Percentiles rank a stretch among this genome's conserved stretches.
Conservation (phyloP, 2,888 invertebrate species). For the Lissocephala sabroskyi region DNA sequence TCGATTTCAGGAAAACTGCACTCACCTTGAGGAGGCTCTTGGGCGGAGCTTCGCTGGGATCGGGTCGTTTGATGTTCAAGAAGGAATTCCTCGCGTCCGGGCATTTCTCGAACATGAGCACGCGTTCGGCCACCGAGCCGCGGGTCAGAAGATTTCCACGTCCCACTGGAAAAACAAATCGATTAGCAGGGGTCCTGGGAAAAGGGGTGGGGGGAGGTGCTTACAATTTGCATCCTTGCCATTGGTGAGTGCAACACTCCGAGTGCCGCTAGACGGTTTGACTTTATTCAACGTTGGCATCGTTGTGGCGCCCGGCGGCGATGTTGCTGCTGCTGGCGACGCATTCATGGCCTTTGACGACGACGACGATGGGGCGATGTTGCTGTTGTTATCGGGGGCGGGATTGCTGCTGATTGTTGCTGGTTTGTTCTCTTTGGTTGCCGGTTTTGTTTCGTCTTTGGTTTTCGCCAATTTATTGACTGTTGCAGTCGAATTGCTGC, state of each 20-base stretch:
- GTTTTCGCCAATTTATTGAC: constrained; percentile 28
- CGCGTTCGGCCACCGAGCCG: constrained; percentile 92
- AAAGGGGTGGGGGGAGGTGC: constrained; percentile 6
- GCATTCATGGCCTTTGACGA: constrained; percentile 26
- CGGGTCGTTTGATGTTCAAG: constrained; percentile 74
- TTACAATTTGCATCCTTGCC: constrained; percentile 69
- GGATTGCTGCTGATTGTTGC: constrained; percentile 17
- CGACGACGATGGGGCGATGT: constrained; percentile 4
- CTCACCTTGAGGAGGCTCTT: constrained; percentile 65
- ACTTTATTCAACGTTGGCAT: constrained; percentile 72
- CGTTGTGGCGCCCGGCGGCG: constrained; percentile 44
- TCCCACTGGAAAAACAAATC: constrained; percentile 71
- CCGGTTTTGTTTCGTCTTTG: constrained; percentile 48
- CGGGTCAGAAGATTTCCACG: constrained; percentile 89
- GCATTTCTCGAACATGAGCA: constrained; percentile 91
- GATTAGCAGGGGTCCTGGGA: neutral
- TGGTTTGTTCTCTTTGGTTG: constrained; percentile 33
- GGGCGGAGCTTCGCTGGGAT: constrained; percentile 55
- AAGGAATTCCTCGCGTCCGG: constrained; percentile 79
- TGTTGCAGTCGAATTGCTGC: constrained; percentile 18
- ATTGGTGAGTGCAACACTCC: constrained; percentile 76
- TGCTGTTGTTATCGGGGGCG: constrained; percentile 14
- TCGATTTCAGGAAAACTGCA: neutral
- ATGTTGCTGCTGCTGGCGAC: constrained; percentile 38
- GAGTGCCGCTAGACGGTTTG: constrained; percentile 70